Conservation (phyloP, 2,797 vertebrate genomes). For the Poeciliopsis infans region DNA sequence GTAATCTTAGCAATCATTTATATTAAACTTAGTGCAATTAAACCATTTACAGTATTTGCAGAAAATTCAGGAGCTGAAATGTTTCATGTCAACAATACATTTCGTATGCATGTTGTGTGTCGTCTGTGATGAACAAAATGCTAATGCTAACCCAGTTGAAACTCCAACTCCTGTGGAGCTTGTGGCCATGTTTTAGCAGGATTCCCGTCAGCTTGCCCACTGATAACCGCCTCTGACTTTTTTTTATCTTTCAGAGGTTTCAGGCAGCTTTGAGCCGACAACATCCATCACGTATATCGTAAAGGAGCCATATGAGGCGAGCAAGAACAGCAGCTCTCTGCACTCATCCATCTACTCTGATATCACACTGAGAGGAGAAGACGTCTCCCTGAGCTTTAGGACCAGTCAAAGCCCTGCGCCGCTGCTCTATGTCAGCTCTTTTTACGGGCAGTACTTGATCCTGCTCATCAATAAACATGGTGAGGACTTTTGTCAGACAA, state of each 20-base stretch:
- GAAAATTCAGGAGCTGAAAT: not conserved
- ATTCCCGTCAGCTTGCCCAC: not conserved
- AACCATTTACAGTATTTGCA: not conserved
- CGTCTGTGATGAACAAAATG: not conserved
- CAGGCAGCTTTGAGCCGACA: constrained; percentile 87
- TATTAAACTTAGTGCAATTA: not conserved
- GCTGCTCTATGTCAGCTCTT: constrained; percentile 87
- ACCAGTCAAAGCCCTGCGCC: constrained; percentile 86
- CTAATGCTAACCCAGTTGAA: not conserved
- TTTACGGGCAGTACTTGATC: constrained; percentile 88
- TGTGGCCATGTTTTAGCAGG: not conserved
- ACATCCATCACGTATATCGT: constrained; percentile 88
- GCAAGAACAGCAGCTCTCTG: constrained; percentile 83
- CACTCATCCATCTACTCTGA: constrained; percentile 87
- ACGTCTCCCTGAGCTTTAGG: constrained; percentile 87
- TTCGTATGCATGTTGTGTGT: not conserved
- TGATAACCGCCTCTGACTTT: constrained; percentile 7
- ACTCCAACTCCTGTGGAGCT: not conserved
- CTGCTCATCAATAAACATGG: constrained; percentile 88
- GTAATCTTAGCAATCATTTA: not conserved
- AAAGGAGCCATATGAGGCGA: constrained; percentile 84
- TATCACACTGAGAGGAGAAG: constrained; percentile 83
- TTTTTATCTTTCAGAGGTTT: constrained; percentile 85
- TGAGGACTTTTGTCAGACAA: constrained; percentile 66
- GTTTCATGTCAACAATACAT: not conserved